Evolutionary conservation across 2,888 invertebrate species (phyloP), one percentile per base, ranked within the genome.

Genomic region (Neoaliturus tenellus): DNA sequence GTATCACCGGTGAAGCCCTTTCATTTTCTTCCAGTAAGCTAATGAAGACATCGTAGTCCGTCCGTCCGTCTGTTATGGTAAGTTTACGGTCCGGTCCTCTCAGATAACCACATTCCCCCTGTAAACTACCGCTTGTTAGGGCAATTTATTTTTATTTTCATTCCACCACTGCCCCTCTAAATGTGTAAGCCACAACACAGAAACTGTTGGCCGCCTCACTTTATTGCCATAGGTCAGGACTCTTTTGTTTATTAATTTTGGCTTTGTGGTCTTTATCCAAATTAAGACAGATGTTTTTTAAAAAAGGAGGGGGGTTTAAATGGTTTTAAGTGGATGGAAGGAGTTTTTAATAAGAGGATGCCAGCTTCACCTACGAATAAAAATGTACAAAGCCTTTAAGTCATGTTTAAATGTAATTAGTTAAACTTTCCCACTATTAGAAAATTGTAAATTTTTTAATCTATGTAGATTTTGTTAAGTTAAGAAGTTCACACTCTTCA

Each of bases 71-170:
- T 23, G 48, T 69, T 31, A 4, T 10, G n/a, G 5, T 3, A 44
- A 75, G 28, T 75, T 75, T 75, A 75, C 44, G 41, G n/a, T 44
- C 73, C 2, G 44, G 17, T 17, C 20, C 14, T 14, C 28, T 20
- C 28, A 39, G 44, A 28, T 75, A 44, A 44, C 73, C 73, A 75
- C 73, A 75, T 75, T 75, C 73, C 71, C n/a, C 44, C 73, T 62
- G 62, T 62, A 31, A 62, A 62, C 62, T 62, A 17, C 62, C 62
- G 62, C 62, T 62, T 62, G 62, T 62, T 62, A 62, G 14, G 28
- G 31, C 62, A 62, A 62, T 62, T 62, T 62, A 62, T 62, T 62
- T 62, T 62, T 28, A 62, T 62, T 62, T 62, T 14, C 62, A 62
- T 62, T 28, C 62, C 62, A 31, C 62, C 62, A 62, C 62, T 28